Conservation (phyloP, 37 sponge, comb jelly and placozoan genomes). For the Theonella swinhoei region DNA sequence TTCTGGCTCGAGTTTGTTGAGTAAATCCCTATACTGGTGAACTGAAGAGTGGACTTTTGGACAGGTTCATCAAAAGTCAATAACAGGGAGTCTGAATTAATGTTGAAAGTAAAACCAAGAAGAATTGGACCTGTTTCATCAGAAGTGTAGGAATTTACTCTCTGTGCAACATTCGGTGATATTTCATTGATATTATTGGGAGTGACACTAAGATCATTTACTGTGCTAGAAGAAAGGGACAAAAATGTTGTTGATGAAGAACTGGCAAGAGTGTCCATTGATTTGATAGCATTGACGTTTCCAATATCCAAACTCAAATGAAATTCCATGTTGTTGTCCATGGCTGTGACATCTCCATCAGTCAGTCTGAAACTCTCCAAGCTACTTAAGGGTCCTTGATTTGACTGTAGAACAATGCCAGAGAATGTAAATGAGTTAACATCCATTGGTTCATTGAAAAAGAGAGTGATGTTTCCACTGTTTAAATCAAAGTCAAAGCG, state of each 20-base stretch:
- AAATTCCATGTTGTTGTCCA: slow-evolving; percentile 23
- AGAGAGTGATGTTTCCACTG: slow-evolving; percentile 54
- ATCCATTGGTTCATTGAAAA: slow-evolving; percentile 86
- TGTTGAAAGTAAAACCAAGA: slow-evolving; percentile 62
- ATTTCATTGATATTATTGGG: slow-evolving; percentile 55
- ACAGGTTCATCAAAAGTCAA: slow-evolving; percentile 84
- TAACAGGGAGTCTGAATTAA: slow-evolving; percentile 59
- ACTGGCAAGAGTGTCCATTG: slow-evolving; percentile 32
- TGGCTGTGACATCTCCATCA: slow-evolving; percentile 30
- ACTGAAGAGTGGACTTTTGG: slow-evolving; percentile 31
- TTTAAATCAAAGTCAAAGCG: slow-evolving; percentile 78
- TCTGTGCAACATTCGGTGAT: slow-evolving; percentile 39
- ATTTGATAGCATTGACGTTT: slow-evolving; percentile 77
- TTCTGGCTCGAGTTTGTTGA: slow-evolving; percentile 52
- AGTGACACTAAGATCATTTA: slow-evolving; percentile 66
- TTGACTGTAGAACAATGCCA: slow-evolving; percentile 73
- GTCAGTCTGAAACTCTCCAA: slow-evolving; percentile 48
- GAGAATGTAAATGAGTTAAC: slow-evolving; percentile 40
- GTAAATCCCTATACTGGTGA: slow-evolving; percentile 24
- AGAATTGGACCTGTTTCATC: slow-evolving; percentile 63
- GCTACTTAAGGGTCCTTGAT: slow-evolving; percentile 38
- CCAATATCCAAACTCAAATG: slow-evolving; percentile 28
- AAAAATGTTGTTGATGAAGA: slow-evolving; percentile 51
- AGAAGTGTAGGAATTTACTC: slow-evolving; percentile 29
- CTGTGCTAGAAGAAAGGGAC: slow-evolving; percentile 49